Percentiles rank a stretch among this genome's conserved stretches.
Conservation (phyloP, 2,888 invertebrate genomes). For the Sesia bembeciformis region DNA sequence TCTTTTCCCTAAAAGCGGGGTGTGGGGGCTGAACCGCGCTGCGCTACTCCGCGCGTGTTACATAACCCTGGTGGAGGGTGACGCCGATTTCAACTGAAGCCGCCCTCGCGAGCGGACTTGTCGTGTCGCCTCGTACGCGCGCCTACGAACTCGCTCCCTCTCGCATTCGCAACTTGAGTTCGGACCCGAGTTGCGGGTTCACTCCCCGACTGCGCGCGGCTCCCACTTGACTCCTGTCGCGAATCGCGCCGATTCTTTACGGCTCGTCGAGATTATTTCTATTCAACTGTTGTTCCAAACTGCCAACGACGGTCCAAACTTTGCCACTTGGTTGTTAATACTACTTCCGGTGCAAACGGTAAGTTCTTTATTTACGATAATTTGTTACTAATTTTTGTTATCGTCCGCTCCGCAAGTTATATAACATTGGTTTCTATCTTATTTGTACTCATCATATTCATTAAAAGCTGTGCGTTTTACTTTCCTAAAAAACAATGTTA, state of each 20-base stretch:
- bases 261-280: too few species aligned
- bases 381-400: too few species aligned
- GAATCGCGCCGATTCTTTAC: background rate
- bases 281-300: too few species aligned
- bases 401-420: too few species aligned
- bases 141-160: background rate
- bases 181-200: background rate
- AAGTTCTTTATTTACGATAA: too few species aligned
- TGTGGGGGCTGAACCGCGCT: slow-evolving; percentile 50
- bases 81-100: slow-evolving; percentile 40
- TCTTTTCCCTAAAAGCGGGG: slow-evolving; percentile 68
- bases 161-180: background rate
- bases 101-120: slow-evolving; percentile 41
- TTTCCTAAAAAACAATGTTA: too few species aligned
- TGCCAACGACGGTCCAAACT: too few species aligned
- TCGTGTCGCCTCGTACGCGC: slow-evolving; percentile 6
- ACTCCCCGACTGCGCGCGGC: slow-evolving; percentile 5
- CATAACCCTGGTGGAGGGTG: slow-evolving; percentile 44
- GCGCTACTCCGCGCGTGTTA: slow-evolving; percentile 50
- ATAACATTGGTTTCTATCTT: too few species aligned
- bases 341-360: too few species aligned
- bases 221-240: background rate
- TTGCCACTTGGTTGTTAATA: too few species aligned
- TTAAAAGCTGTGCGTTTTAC: too few species aligned
- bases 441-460: too few species aligned